Percentiles rank a stretch among this genome's conserved stretches.
These are phyloP conservation scores for Moxostoma hubbsi DNA, from an alignment of 2,797 vertebrate species.

Conservation along the genomic window DNA sequence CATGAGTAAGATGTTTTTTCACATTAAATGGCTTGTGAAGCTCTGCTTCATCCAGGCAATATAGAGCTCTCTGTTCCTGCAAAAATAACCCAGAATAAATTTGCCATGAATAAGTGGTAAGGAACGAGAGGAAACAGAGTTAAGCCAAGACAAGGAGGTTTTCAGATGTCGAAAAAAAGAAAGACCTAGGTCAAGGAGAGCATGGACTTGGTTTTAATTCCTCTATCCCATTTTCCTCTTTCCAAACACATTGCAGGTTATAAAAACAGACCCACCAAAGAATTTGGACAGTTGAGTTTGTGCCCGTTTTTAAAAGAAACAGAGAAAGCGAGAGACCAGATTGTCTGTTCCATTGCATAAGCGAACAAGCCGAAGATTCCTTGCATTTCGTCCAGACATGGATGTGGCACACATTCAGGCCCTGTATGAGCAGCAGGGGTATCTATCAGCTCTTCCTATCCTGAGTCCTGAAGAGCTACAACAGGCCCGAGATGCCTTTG, in stretches of 20 bases:
- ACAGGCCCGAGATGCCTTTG: slow-evolving; percentile 70
- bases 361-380: slow-evolving; percentile 4
- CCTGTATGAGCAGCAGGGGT: slow-evolving; percentile 74
- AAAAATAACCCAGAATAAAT: slow-evolving; percentile 49
- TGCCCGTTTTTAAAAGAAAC: background rate
- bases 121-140: background rate
- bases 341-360: background rate
- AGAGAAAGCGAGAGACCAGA: background rate
- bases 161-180: slow-evolving; percentile 29
- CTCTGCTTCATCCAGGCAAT: background rate
- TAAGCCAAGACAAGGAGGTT: background rate
- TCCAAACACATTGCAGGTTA: slow-evolving; percentile 5
- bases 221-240: slow-evolving; percentile 6
- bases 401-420: slow-evolving; percentile 50
- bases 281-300: slow-evolving; percentile 10
- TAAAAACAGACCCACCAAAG: slow-evolving; percentile 40
- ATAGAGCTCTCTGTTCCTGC: slow-evolving; percentile 14
- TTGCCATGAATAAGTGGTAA: slow-evolving; percentile 21
- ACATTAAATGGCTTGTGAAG: slow-evolving; percentile 24
- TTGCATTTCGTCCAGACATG: slow-evolving; percentile 40
- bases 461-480: slow-evolving; percentile 70
- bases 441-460: slow-evolving; percentile 72
- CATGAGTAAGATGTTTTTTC: slow-evolving; percentile 27
- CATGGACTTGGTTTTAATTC: background rate
- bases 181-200: slow-evolving; percentile 6